Percentiles rank a stretch among this genome's conserved stretches.
phyloP scores from a whole-genome alignment of 2,113 vertebrate species.

The Actenoides hombroni region DNA sequence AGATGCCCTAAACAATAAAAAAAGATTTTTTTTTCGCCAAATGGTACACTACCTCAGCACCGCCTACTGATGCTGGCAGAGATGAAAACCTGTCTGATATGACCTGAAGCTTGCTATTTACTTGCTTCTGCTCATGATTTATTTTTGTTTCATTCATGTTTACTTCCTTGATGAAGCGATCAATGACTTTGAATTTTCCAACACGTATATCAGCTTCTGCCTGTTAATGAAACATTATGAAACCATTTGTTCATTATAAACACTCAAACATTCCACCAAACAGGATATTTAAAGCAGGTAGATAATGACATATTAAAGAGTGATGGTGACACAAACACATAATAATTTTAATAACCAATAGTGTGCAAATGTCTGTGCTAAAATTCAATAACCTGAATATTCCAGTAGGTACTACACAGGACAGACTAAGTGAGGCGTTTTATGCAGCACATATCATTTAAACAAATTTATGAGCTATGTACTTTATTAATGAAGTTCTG shows the following conservation, averaged over 20 bases:
- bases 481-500: not conserved
- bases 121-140: not conserved
- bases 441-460: not conserved
- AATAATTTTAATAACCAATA: not conserved
- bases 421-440: not conserved
- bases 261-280: not conserved
- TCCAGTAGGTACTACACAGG: not conserved
- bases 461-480: not conserved
- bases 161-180: conserved; percentile 69
- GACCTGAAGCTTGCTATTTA: not conserved
- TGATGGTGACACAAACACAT: not conserved
- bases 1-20: not conserved
- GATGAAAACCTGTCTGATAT: not conserved
- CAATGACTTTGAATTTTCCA: conserved; percentile 71
- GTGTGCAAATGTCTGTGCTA: not conserved
- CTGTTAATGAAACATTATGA: conserved; percentile 56
- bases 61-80: not conserved
- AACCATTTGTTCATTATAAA: not conserved
- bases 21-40: rapidly evolving
- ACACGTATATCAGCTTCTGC: conserved; percentile 69
- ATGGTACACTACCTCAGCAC: conserved; percentile 56
- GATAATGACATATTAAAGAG: not conserved
- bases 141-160: conserved; percentile 20
- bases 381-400: not conserved
- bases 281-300: not conserved